Base-by-base conservation (phyloP, 1,140 invertebrate genomes). In the Drosophila takahashii region DNA sequence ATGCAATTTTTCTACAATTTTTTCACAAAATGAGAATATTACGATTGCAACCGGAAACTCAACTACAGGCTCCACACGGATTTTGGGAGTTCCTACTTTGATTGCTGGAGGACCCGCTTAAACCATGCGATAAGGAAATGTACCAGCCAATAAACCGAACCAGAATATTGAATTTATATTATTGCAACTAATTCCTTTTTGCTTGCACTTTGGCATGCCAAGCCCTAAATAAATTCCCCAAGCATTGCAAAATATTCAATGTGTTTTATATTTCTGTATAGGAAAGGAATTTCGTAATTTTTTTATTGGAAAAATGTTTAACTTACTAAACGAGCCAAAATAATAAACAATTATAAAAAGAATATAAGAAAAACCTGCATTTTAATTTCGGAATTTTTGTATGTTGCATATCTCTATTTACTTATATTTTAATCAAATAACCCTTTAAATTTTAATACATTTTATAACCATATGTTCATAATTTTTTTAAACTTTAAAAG, bases 171-270 rank as follows among this genome's bases (percentile, higher is more conserved):
- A 48, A 48, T 10, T 5, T 32, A 48, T 15, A 16, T 15, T 4
- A 48, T n/a, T 27, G 8, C 27, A 48, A n/a, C 15, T 2, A 29
- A 39, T 9, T 32, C 22, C 22, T 48, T 13, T 15, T 10, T 16
- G n/a, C n/a, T 32, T 48, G 7, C n/a, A 48, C 45, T 29, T 45
- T 48, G 26, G 47, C 47, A 48, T 48, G 47, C 27, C 47, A 32
- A n/a, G 26, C 27, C 3, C 10, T 29, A 32, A 48, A 48, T 48
- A 48, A 15, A 48, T 32, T 15, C 13, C n/a, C 47, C 44, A 2
- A 48, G 47, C 47, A 48, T 48, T 48, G n/a, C 5, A 48, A 48
- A 10, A 32, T 29, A 16, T 48, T 32, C 4, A 0, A 16, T 8
- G 39, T 45, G 4, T 45, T 45, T 45, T 13, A 11, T 6, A 11